A percentile compares a stretch with the other conserved stretches of the same genome.
phyloP scores from a whole-genome alignment of 2,888 invertebrate genomes.

The Molanna angustata region DNA sequence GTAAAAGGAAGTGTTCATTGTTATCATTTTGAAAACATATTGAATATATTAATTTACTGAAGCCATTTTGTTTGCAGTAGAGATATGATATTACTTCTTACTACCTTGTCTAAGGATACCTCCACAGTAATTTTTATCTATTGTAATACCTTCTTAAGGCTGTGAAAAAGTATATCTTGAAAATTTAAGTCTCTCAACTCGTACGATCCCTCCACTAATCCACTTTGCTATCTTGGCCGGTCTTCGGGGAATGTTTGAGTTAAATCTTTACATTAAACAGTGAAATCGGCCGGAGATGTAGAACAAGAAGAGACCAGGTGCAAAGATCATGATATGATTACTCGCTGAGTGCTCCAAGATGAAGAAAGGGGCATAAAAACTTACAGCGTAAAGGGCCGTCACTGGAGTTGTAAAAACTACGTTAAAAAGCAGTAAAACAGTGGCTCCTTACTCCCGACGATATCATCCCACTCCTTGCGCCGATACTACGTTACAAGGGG shows the following conservation, averaged over 20 bases:
- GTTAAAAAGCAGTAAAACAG: conserved; percentile 54
- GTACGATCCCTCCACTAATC: no score
- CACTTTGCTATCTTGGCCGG: no score
- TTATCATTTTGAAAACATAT: no score
- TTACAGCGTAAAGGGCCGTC: conserved; percentile 29
- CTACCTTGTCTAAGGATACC: no score
- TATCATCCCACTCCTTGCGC: neutral
- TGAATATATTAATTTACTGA: no score
- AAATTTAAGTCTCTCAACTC: no score
- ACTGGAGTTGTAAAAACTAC: conserved; percentile 54
- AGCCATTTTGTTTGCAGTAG: no score
- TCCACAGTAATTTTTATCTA: no score
- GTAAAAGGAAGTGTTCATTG: no score
- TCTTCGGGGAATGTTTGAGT: neutral
- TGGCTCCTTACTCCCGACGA: conserved; percentile 6
- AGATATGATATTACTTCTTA: no score
- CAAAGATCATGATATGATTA: conserved; percentile 30
- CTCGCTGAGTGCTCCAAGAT: conserved; percentile 30
- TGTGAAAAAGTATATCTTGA: no score
- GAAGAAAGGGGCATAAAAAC: conserved; percentile 31
- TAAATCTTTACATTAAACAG: neutral
- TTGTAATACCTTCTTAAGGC: no score
- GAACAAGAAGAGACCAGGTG: conserved; percentile 21
- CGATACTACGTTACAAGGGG: neutral
- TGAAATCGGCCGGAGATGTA: neutral